Base-by-base conservation (phyloP, 2,797 vertebrate genomes). In the Chelon labrosus region DNA sequence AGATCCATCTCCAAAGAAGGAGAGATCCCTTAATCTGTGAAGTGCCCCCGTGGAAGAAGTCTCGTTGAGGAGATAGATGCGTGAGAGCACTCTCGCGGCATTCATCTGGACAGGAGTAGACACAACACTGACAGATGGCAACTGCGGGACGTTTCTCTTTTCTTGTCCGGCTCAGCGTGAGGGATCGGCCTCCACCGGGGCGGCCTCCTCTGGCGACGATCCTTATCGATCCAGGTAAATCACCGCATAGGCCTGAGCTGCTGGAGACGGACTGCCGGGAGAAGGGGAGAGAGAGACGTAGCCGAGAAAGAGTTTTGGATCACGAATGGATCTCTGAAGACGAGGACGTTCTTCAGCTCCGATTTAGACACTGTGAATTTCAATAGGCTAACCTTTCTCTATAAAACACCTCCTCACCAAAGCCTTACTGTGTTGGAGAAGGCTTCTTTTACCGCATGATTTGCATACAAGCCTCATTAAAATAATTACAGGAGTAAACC, bases 311-410 rank as follows among this genome's bases (percentile, higher is more conserved):
- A 54, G 73, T 65, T 57, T 59, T 67, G 74, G 44, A 62, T 37
- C 37, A 4, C 75, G 44, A 82, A 67, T 61, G 67, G 53, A 37
- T 38, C 61, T 64, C 38, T 60, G 6, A 61, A 52, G 63, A 72
- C 53, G 27, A 11, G 35, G 56, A 31, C 60, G 37, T 75, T 73
- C 51, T 68, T 75, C 67, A 53, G 50, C 20, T 46, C 41, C 51
- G 69, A 66, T 68, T 71, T 35, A 56, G 64, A 51, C 35, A 51
- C 51, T 60, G 60, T 80, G 65, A 73, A 75, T 82, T 54, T 79
- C 70, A 70, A 71, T 44, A 35, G 46, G 51, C 20, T 52, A 22
- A 22, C 22, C 52, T 13, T 13, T 20, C 35, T 12, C 5, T 5
- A 7, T 31, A 31, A 35, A 66, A 62, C 14, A 37, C 5, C 42